Base-by-base conservation (phyloP, 2,113 vertebrate species). In the Labrus mixtus region DNA sequence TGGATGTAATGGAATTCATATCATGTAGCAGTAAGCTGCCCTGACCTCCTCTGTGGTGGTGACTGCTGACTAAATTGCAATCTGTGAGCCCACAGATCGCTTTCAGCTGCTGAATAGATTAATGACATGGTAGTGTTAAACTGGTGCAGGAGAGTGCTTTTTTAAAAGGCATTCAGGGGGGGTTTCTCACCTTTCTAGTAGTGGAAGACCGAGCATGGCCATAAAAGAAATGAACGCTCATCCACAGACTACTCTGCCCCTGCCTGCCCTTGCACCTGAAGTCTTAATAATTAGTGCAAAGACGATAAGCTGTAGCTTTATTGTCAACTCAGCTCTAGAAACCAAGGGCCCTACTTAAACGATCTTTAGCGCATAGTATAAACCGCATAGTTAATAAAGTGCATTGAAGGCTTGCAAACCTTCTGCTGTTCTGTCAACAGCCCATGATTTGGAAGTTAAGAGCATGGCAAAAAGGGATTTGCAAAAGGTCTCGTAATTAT, bases 1-100 rank as follows among this genome's bases (percentile, higher is more conserved):
- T 56, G 73, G 45, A 16, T 84, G 46, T 84, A 86, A 91, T 85
- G 58, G 60, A 64, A 81, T 87, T 89, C 79, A 85, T 82, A 71
- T 85, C 58, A 75, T 77, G 65, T 84, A 81, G 81, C 70, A 63
- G 8, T 50, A 57, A 57, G 59, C n/a, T 20, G 37, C 64, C 51
- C 70, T 83, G 90, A 83, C 87, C 83, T 82, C 59, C 25, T 36
- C 59, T 76, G 56, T 36, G 45, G 68, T 45, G 61, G 57, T 46
- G 58, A 61, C 37, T 36, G 45, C 73, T 23, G 20, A 68, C 45
- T 67, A 76, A 76, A 83, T 85, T 79, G 50, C 56, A 73, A 64
- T 79, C 67, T 76, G 69, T 4, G 10, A 20, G 33, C 19, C 16
- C 13, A 79, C 67, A 59, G 58, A 82, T 68, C 55, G 37, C 81